Conservation (phyloP, 2,113 vertebrate genomes). For the Colossoma macropomum region DNA sequence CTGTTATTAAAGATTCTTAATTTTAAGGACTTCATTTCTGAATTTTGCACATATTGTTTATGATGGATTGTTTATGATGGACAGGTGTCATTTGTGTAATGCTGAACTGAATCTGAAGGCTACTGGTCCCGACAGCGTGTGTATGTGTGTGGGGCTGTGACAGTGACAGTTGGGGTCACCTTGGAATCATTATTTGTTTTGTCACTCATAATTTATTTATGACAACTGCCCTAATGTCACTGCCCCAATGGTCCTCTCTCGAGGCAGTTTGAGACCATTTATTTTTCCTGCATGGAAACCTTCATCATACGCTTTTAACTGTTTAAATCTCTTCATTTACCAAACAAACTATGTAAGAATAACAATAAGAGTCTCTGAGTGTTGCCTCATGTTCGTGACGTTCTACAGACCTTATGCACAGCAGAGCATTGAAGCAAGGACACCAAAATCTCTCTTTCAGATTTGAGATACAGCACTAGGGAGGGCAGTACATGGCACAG, state of each 20-base stretch:
- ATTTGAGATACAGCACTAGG: slow-evolving; percentile 10
- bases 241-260: slow-evolving; percentile 33
- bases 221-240: slow-evolving; percentile 46
- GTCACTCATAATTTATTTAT: slow-evolving; percentile 57
- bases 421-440: neutral
- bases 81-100: neutral
- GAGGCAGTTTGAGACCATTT: slow-evolving; percentile 32
- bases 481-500: neutral
- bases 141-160: neutral
- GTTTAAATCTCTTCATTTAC: neutral
- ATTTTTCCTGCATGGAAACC: neutral
- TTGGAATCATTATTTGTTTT: slow-evolving; percentile 62
- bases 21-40: slow-evolving; percentile 6
- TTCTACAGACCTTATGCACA: neutral
- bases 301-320: neutral
- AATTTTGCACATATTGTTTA: neutral
- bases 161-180: slow-evolving; percentile 35
- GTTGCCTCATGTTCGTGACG: neutral
- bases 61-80: no score
- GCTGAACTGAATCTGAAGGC: slow-evolving; percentile 14
- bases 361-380: neutral
- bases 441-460: neutral
- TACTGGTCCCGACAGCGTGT: neutral
- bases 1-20: neutral
- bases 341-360: neutral